Base-by-base conservation (phyloP, 2,113 vertebrate genomes). In the Apteryx owenii region DNA sequence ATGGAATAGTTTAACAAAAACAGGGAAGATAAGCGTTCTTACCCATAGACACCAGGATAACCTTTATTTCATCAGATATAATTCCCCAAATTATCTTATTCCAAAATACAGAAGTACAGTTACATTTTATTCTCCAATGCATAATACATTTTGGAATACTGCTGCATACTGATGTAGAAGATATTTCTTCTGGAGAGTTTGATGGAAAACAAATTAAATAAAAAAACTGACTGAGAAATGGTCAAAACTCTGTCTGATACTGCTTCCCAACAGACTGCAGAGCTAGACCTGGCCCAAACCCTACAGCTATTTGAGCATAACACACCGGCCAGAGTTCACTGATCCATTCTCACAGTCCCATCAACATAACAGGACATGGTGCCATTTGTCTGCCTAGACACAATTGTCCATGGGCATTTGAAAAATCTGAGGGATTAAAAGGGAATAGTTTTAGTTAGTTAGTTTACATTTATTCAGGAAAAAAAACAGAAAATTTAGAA, bases 181-280 rank as follows among this genome's bases (percentile, higher is more conserved):
- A 69, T 44, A 91, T 69, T 88, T 76, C 81, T 95, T 40, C 90
- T 83, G 62, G 87, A 91, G 51, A 80, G 48, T 77, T 4, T 62
- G 87, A 82, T 66, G 89, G 91, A 96, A 97, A 96, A 91, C 38
- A 71, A 87, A 87, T 89, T 81, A 91, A 96, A 85, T 2, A 73
- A 44, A 40, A 40, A 73, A 93, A 54, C 65, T 93, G 88, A 88
- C 66, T 81, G 84, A 85, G 80, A 94, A 94, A 78, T 28, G 44
- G 84, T 70, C 80, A 82, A 88, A 69, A 82, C 84, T 72, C 87
- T 91, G 90, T 78, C 70, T 82, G 93, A 65, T 85, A 15, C 51
- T 65, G 66, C 88, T 85, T 96, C 83, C 84, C 87, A 76, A 79
- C 86, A 94, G 85, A 89, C 81, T 83, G 44, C n/a, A 60, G 78